Conservation (phyloP, 1,140 invertebrate genomes). For the Pseudomyrmex flavicornis region DNA sequence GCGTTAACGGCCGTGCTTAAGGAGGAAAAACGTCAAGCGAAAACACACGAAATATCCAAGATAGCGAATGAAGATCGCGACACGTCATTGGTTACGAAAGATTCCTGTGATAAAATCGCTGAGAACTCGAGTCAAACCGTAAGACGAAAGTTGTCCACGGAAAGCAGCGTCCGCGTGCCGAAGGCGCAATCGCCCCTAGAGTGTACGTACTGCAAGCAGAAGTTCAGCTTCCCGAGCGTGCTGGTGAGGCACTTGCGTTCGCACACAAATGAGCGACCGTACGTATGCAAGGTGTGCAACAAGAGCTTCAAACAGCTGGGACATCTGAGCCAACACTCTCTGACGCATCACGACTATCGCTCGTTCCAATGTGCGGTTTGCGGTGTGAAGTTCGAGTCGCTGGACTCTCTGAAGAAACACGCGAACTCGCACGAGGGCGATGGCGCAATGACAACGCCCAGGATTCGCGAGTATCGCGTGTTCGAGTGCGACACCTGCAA, state of each 20-base stretch:
- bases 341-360: conserved; percentile 85
- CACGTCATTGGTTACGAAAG: not conserved
- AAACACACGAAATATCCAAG: not conserved
- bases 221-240: conserved; percentile 79
- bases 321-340: conserved; percentile 85
- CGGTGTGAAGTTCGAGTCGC: conserved; percentile 71
- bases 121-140: conserved; percentile 30
- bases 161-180: conserved; percentile 42
- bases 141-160: conserved; percentile 2
- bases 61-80: not conserved
- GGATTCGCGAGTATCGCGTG: conserved; percentile 65
- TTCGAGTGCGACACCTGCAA: conserved; percentile 85
- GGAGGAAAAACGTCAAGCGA: not conserved
- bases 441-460: conserved; percentile 41
- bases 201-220: conserved; percentile 76
- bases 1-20: not conserved
- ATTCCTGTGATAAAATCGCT: not conserved
- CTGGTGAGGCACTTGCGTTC: conserved; percentile 91
- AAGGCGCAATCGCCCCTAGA: conserved; percentile 53
- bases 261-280: conserved; percentile 90
- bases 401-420: conserved; percentile 71
- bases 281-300: conserved; percentile 86
- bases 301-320: conserved; percentile 86
- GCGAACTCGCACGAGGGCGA: conserved; percentile 66
- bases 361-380: conserved; percentile 76